Base-by-base conservation (phyloP, 2,113 vertebrate genomes). In the Cricetomys ansorgei region DNA sequence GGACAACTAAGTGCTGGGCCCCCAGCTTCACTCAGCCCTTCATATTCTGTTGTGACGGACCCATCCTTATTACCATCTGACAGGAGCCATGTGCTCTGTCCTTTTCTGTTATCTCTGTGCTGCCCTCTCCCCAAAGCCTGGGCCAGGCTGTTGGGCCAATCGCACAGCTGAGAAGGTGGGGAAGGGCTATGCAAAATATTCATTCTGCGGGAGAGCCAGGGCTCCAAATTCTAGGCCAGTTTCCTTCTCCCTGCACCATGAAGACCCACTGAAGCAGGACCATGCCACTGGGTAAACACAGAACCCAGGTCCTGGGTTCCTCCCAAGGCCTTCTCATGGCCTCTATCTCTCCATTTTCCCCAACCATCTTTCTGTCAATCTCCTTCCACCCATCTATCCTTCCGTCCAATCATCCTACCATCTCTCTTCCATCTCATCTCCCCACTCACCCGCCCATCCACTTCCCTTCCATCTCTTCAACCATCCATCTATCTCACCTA, bases 51-150 rank as follows among this genome's bases (percentile, higher is more conserved):
- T n/a, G 0, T 2, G 21, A 21, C 72, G 91, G 53, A 53, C 70
- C 45, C 0, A 0, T 13, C 5, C 13, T 1, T 0, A 4, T 3
- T 0, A 2, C 29, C 0, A 0, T 25, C 45, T 13, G 15, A 29
- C 53, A n/a, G 45, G 48, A 34, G 9, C n/a, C 0, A n/a, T 6
- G 43, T 3, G 1, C 77, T 40, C 21, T 2, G 10, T 7, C 80
- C 57, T 23, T n/a, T 48, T 19, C 81, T 48, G 12, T 76, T 43
- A n/a, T 34, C n/a, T 64, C 86, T 77, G n/a, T 34, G 70, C 76
- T 43, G 62, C n/a, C 1, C 0, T 77, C 91, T 75, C 64, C 64
- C 62, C 40, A 64, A 77, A 45, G 72, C 91, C 81, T 10, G 59
- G 70, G 59, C 65, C 88, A 23, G 73, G 70, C 76, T 45, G 45